These are phyloP conservation scores for Sesamia nonagrioides DNA, from an alignment of 1,140 invertebrate species.

Conservation along the genomic window DNA sequence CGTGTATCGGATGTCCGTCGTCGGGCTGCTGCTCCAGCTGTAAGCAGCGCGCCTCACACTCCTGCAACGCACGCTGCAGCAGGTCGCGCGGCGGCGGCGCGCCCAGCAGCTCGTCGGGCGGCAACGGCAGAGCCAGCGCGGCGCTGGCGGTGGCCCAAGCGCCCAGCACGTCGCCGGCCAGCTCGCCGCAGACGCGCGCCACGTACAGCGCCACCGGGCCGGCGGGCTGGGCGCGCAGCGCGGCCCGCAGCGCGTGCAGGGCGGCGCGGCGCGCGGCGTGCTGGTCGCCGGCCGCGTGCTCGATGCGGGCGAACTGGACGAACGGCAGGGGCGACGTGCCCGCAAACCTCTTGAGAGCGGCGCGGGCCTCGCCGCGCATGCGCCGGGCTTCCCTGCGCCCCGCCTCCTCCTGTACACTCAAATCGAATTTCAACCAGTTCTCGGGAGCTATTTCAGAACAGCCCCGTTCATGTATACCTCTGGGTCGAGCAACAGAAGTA, in stretches of 20 bases:
- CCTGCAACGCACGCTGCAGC: not conserved
- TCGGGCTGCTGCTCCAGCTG: not conserved
- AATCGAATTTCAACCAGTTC: not conserved
- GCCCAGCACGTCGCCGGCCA: slow-evolving; percentile 3
- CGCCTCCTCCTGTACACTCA: not conserved
- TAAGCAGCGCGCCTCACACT: not conserved
- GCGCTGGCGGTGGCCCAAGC: slow-evolving; percentile 43
- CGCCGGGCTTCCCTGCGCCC: slow-evolving; percentile 44
- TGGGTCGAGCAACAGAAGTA: slow-evolving; percentile 47
- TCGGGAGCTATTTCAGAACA: too few relatives aligned
- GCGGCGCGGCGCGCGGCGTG: slow-evolving; percentile 36
- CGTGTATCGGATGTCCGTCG: not conserved
- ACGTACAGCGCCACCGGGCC: slow-evolving; percentile 42
- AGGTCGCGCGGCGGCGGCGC: slow-evolving; percentile 20
- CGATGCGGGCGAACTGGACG: slow-evolving; percentile 53
- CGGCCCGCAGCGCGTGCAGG: slow-evolving; percentile 19
- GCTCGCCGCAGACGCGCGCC: slow-evolving; percentile 39
- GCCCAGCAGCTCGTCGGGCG: slow-evolving; percentile 28
- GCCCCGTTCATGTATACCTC: not conserved
- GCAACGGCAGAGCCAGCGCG: slow-evolving; percentile 46
- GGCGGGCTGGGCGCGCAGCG: slow-evolving; percentile 13
- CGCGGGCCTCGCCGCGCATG: slow-evolving; percentile 46
- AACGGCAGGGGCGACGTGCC: slow-evolving; percentile 45
- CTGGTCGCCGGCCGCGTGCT: slow-evolving; percentile 1
- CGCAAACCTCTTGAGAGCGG: slow-evolving; percentile 45